These are phyloP conservation scores for Drosophila mimetica DNA, from an alignment of 2,888 invertebrate species.

Conservation along the genomic window DNA sequence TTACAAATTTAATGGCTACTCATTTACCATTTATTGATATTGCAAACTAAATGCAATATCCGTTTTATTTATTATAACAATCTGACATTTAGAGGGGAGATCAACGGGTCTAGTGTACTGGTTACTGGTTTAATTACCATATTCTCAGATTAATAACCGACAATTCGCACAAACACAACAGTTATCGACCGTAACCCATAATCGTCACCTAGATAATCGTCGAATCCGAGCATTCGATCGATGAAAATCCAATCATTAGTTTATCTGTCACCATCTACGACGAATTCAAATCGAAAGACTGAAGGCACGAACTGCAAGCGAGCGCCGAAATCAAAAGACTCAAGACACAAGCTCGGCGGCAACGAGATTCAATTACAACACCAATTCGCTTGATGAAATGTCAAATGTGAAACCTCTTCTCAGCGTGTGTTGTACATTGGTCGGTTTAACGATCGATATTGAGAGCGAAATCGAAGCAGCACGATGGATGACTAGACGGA, in stretches of 20 bases:
- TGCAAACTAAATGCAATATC: too few species aligned
- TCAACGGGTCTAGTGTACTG: too few species aligned
- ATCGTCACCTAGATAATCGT: conserved; percentile 16
- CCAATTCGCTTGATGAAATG: conserved; percentile 36
- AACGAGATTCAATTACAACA: conserved; percentile 35
- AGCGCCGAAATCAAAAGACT: conserved; percentile 38
- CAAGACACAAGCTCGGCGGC: conserved; percentile 38
- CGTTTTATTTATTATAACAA: background rate
- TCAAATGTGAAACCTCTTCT: conserved; percentile 46
- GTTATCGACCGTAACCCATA: conserved; percentile 9
- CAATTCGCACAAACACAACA: background rate
- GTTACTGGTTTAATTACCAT: background rate
- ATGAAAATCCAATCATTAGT: conserved; percentile 6
- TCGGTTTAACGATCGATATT: conserved; percentile 44
- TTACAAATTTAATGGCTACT: background rate
- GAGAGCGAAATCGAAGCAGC: conserved; percentile 39
- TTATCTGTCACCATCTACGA: conserved; percentile 5
- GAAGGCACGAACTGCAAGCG: conserved; percentile 28
- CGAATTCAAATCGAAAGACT: conserved; percentile 31
- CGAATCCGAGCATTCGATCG: too few species aligned
- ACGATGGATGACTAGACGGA: too few species aligned
- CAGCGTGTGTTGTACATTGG: conserved; percentile 21
- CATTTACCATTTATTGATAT: too few species aligned
- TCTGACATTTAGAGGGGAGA: background rate
- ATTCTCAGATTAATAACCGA: background rate